phyloP scores from a whole-genome alignment of 2,888 invertebrate genomes.

The Brachyopa scutellaris region DNA sequence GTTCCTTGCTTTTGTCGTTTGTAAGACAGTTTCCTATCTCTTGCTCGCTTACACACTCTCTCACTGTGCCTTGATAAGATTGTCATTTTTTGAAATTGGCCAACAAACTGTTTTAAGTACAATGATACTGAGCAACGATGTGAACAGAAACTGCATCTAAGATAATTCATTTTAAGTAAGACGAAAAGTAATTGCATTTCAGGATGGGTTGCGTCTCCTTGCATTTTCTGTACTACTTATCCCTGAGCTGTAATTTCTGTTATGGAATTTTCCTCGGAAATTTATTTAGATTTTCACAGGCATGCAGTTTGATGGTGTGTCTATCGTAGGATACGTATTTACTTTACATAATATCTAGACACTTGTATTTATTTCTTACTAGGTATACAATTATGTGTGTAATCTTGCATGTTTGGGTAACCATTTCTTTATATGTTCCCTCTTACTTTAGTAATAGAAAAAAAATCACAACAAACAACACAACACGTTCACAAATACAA shows the following conservation, averaged over 20 bases:
- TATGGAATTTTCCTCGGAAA: background rate
- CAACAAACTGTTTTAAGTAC: background rate
- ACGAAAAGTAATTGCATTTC: background rate
- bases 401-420: too few relatives aligned
- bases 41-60: background rate
- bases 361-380: background rate
- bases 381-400: background rate
- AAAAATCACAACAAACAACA: too few relatives aligned
- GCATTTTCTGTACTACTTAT: too few relatives aligned
- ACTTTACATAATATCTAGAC: too few relatives aligned
- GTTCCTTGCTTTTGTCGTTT: conserved; percentile 12
- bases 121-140: background rate
- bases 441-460: too few relatives aligned
- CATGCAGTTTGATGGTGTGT: background rate
- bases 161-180: background rate
- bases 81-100: conserved; percentile 18
- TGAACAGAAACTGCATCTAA: conserved; percentile 14
- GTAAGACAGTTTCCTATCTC: background rate
- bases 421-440: too few relatives aligned
- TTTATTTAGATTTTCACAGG: background rate
- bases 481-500: background rate
- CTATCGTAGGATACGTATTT: too few relatives aligned
- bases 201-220: too few relatives aligned
- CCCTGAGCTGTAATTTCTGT: too few relatives aligned
- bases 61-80: background rate